A percentile compares a stretch with the other conserved stretches of the same genome.
Conservation (phyloP, 1,140 invertebrate species). For the Heterodera carotae region DNA sequence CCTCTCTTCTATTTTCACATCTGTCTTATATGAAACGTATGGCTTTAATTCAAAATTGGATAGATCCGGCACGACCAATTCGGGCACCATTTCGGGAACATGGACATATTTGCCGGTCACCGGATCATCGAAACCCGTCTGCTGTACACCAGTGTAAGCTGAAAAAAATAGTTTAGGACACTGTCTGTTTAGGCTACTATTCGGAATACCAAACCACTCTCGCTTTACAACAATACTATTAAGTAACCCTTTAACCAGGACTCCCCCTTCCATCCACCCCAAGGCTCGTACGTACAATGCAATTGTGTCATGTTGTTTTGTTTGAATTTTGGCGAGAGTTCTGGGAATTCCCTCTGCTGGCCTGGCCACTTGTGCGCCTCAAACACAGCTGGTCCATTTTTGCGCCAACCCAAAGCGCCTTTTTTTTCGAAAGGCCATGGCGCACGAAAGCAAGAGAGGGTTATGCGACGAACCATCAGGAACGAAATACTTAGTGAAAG, state of each 20-base stretch:
- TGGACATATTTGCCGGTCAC: slow-evolving; percentile 70
- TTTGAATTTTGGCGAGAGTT: slow-evolving; percentile 55
- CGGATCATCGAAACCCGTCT: slow-evolving; percentile 55
- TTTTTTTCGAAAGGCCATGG: slow-evolving; percentile 63
- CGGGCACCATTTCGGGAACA: slow-evolving; percentile 86
- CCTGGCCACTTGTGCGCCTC: slow-evolving; percentile 50
- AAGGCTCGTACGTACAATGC: slow-evolving; percentile 11
- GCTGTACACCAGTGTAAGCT: slow-evolving; percentile 60
- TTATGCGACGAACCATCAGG: slow-evolving; percentile 53
- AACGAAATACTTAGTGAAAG: too few relatives aligned
- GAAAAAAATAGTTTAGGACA: too few relatives aligned
- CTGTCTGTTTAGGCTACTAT: too few relatives aligned
- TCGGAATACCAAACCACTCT: too few relatives aligned
- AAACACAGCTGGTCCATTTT: slow-evolving; percentile 53
- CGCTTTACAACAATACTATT: slow-evolving; percentile 8
- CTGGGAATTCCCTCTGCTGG: slow-evolving; percentile 60
- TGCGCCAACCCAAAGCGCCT: slow-evolving; percentile 50
- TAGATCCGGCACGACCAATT: slow-evolving; percentile 86
- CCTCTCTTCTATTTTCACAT: slow-evolving; percentile 59
- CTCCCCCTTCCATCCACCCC: background rate
- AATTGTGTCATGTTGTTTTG: slow-evolving; percentile 46
- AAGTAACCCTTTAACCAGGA: too few relatives aligned
- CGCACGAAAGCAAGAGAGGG: slow-evolving; percentile 45
- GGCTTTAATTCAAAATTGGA: slow-evolving; percentile 79
- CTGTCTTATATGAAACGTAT: slow-evolving; percentile 83